phyloP scores from a whole-genome alignment of 2,113 vertebrate genomes.

The Proteles cristata region DNA sequence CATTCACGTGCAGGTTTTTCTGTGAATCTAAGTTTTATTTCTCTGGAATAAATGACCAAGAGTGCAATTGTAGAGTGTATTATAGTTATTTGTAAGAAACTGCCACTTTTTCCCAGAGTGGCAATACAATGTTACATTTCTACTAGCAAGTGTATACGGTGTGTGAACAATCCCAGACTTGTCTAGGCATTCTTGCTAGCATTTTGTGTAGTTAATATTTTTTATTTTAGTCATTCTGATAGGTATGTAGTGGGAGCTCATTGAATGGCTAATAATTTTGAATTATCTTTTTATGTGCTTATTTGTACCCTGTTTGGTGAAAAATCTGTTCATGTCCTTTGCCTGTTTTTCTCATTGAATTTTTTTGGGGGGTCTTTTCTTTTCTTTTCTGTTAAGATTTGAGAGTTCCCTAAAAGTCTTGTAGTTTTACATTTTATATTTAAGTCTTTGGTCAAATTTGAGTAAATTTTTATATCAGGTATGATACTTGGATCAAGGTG shows the following conservation, averaged over 20 bases:
- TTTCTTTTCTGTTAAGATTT: not conserved
- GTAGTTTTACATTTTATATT: not conserved
- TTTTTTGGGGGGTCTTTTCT: not conserved
- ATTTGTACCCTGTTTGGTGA: not conserved
- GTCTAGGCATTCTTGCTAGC: not conserved
- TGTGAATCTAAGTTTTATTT: not conserved
- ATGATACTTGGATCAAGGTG: not conserved
- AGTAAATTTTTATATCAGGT: not conserved
- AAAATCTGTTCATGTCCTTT: not conserved
- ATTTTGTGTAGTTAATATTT: not conserved
- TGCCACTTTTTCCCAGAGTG: not conserved
- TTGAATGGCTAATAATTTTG: not conserved
- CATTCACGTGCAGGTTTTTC: not conserved
- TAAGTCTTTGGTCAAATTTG: not conserved
- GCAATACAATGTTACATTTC: not conserved
- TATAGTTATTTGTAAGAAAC: not conserved
- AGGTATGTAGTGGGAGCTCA: not conserved
- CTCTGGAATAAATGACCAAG: not conserved
- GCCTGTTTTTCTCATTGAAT: constrained; percentile 18
- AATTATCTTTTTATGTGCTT: not conserved
- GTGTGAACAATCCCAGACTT: not conserved
- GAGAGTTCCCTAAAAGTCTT: not conserved
- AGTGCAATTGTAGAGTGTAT: not conserved
- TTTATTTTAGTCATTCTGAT: not conserved
- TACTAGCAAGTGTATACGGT: not conserved